Base-by-base conservation (phyloP, 2,888 invertebrate species). In the Pogonocherus hispidulus region DNA sequence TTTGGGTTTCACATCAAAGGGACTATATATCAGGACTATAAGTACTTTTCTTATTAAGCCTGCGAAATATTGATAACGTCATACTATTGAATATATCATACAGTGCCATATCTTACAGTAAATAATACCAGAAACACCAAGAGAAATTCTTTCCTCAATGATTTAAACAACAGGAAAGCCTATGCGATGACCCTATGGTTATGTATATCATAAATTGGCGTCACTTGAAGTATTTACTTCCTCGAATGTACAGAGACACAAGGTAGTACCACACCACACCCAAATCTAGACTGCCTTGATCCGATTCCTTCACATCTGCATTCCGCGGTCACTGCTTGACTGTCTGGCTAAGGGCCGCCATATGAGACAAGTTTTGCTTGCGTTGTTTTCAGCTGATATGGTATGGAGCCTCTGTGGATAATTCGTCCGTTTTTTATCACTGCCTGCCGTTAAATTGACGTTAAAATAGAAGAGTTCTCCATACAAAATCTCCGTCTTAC, bases 281-380 rank as follows among this genome's bases (percentile, higher is more conserved):
- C 77, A 76, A 66, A 68, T 69, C 75, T 69, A 72, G 78, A 68
- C 79, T 73, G 71, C 81, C 81, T 81, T 81, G 81, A 81, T 81
- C 81, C 60, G 78, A 79, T 80, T 79, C 78, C 75, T 79, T 77
- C 73, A 67, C 47, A 55, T 66, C 69, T 49, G 68, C 70, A 71
- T 70, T 71, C 70, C 68, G 60, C 64, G 72, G 70, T 67, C 70
- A 69, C 64, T 67, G 63, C 54, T 66, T 69, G 47, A 49, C 60
- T 54, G 41, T 27, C 54, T 63, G 52, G 55, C 57, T 54, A 54
- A 68, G 20, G 63, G 57, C 62, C 49, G 62, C 27, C 63, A 51
- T 47, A 35, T 41, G 51, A 49, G 62, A 66, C 19, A 44, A 66
- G 27, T 27, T 27, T 27, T 27, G 8, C 27, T n/a, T n/a, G n/a